Evolutionary conservation across 2,888 invertebrate species (phyloP).

Genomic region (Drosophila kokeensis): DNA sequence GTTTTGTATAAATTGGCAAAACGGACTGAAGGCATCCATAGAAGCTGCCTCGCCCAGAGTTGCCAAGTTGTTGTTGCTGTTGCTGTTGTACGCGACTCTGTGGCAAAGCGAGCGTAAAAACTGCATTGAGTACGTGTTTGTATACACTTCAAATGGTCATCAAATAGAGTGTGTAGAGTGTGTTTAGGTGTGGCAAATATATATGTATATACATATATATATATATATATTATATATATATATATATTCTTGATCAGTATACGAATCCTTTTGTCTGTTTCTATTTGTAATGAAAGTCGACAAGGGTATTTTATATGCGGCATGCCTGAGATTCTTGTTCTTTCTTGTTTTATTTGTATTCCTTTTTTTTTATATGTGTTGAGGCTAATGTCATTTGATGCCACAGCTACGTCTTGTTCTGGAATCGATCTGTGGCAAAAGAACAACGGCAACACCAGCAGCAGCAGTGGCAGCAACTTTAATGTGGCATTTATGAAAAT

Average conservation of each 20-base stretch:
- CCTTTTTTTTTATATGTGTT: conserved; percentile 14
- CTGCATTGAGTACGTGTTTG: conserved; percentile 43
- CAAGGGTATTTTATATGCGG: neutral
- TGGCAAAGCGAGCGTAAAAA: conserved; percentile 47
- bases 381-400: conserved; percentile 57
- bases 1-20: conserved; percentile 60
- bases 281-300: neutral
- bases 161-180: neutral
- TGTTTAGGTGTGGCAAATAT: neutral
- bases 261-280: neutral
- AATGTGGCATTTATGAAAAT: conserved; percentile 81
- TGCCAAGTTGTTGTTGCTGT: conserved; percentile 4
- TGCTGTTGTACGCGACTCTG: neutral
- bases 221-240: neutral
- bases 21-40: conserved; percentile 19
- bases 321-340: neutral
- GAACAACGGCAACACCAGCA: conserved; percentile 17
- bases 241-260: neutral
- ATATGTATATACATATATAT: neutral
- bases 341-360: neutral
- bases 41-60: conserved; percentile 39
- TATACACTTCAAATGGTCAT: neutral
- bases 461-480: conserved; percentile 37
- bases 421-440: conserved; percentile 34
- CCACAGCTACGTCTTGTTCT: conserved; percentile 52